Evolutionary conservation across 2,797 vertebrate species (phyloP), one percentile per base, ranked within the genome.

Genomic region (Crenichthys baileyi): DNA sequence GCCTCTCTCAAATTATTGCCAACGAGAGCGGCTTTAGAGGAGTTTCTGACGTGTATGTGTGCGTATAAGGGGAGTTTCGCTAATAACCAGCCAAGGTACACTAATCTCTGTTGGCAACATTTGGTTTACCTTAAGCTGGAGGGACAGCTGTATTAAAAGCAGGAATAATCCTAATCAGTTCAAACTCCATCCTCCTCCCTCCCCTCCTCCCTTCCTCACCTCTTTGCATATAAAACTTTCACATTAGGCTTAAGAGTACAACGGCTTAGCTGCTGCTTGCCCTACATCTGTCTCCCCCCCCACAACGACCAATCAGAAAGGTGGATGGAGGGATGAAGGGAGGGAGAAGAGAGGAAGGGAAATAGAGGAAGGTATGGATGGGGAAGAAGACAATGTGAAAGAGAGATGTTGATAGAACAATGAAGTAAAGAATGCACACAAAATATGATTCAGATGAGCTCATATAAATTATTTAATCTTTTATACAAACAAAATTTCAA

Each of bases 101-200:
- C 97, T 98, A 98, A 99, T 98, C 97, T 99, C 96, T 96, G 89
- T 97, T 97, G 97, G 97, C 97, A 98, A 98, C 97, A 99, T 98
- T 99, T 98, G 97, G 97, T 98, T 98, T 98, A 98, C 97, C 97
- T 99, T 99, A 98, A 98, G 97, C 97, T 97, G 96, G 96, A 98
- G 96, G 96, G 93, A 94, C 93, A 93, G 93, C 93, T 94, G 93
- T 94, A 93, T 94, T 93, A 94, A 93, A 94, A 93, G 88, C 90
- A 92, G 93, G 92, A 94, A 94, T 94, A 94, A 94, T 94, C 93
- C 92, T 94, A 94, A 94, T 94, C 93, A 93, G 92, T 92, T 91
- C 90, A 92, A 92, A 93, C 91, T 92, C 91, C 90, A 91, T 89
- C 91, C 91, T 88, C 84, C 90, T 81, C 80, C 80, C 79, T 73